Conservation (phyloP, 1,140 invertebrate genomes). For the Drosophila nasuta region DNA sequence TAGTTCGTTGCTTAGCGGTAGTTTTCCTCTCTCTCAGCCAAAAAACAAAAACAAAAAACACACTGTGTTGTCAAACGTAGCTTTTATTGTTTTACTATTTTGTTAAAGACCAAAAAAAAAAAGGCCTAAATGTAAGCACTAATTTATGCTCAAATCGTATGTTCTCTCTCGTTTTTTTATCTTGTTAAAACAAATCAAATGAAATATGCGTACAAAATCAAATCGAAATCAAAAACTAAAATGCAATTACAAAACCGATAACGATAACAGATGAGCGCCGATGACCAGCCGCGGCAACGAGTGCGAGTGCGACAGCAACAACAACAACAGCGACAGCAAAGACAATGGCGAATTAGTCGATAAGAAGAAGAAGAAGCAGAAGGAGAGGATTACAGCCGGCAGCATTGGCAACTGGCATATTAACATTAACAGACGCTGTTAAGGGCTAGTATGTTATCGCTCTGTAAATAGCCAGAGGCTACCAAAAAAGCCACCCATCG, state of each 20-base stretch:
- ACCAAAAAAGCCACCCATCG: constrained; percentile 27
- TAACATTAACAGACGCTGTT: constrained; percentile 22
- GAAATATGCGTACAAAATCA: constrained; percentile 21
- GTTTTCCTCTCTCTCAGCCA: constrained; percentile 1
- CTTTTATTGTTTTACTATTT: constrained; percentile 18
- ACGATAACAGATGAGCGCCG: constrained; percentile 60
- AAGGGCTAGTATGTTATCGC: constrained; percentile 5
- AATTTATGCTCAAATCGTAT: constrained; percentile 43
- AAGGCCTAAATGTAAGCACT: constrained; percentile 22
- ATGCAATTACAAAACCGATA: constrained; percentile 1
- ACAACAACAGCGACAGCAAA: constrained; percentile 26
- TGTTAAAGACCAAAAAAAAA: constrained; percentile 1
- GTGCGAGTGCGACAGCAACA: constrained; percentile 29
- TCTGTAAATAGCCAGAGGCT: constrained; percentile 47
- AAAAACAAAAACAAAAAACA: constrained; percentile 16
- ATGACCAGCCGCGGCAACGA: constrained; percentile 61
- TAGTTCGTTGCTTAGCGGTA: constrained; percentile 38
- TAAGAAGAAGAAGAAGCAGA: not conserved
- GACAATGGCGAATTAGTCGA: constrained; percentile 22
- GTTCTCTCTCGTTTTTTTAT: constrained; percentile 43
- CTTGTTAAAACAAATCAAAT: constrained; percentile 14
- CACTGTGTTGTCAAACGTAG: constrained; percentile 46
- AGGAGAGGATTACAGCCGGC: constrained; percentile 11
- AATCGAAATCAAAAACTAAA: constrained; percentile 6
- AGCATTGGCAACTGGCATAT: constrained; percentile 10